These are phyloP conservation scores for Trichopria drosophilae DNA, from an alignment of 2,888 invertebrate species.

Conservation along the genomic window DNA sequence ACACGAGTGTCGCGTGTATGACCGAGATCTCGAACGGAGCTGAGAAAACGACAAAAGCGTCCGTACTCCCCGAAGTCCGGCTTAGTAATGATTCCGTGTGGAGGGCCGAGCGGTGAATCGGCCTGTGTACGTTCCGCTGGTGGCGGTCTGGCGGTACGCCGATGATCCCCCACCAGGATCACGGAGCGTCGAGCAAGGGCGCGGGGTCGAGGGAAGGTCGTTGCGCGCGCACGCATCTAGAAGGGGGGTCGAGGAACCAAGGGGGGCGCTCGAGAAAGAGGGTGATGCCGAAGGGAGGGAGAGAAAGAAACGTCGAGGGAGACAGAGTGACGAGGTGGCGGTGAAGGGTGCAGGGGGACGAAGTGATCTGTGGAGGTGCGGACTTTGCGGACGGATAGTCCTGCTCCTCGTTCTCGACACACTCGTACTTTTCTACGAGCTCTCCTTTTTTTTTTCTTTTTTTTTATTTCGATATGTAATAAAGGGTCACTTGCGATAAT, in stretches of 20 bases:
- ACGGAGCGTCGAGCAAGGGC: constrained; percentile 29
- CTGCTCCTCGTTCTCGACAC: too few relatives aligned
- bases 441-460: too few relatives aligned
- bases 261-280: constrained; percentile 29
- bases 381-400: too few relatives aligned
- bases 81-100: constrained; percentile 55
- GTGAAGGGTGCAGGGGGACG: constrained; percentile 30
- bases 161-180: constrained; percentile 34
- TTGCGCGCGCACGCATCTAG: constrained; percentile 11
- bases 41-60: constrained; percentile 51
- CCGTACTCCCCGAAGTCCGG: constrained; percentile 56
- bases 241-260: constrained; percentile 6
- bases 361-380: constrained; percentile 27
- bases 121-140: constrained; percentile 40
- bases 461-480: too few relatives aligned
- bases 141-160: constrained; percentile 32
- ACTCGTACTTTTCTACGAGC: too few relatives aligned
- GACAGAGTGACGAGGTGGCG: constrained; percentile 25
- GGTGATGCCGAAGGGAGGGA: constrained; percentile 10
- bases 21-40: constrained; percentile 52
- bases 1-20: constrained; percentile 16
- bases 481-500: too few relatives aligned
- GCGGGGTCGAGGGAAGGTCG: constrained; percentile 18
- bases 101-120: constrained; percentile 46
- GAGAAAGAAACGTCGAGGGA: constrained; percentile 1